phyloP scores from a whole-genome alignment of 92 coral and sea anemone genomes.

The Epizoanthus illoricatus region DNA sequence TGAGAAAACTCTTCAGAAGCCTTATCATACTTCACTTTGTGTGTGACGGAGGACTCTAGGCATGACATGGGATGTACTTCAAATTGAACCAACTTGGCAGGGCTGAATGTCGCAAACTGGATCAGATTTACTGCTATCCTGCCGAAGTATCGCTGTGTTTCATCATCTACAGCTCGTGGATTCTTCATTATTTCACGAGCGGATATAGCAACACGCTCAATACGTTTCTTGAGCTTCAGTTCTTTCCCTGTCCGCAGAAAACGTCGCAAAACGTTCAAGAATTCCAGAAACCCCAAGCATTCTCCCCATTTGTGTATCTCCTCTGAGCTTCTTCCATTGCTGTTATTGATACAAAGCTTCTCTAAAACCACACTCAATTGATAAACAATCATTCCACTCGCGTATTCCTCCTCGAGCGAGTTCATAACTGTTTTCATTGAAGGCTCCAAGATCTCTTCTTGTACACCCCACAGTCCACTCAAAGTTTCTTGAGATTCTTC shows the following conservation, averaged over 20 bases:
- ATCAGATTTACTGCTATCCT: not conserved
- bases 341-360: not conserved
- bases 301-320: constrained; percentile 4
- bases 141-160: not conserved
- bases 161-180: not conserved
- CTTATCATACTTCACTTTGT: not conserved
- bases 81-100: constrained; percentile 7
- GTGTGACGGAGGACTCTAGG: too few relatives aligned
- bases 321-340: not conserved
- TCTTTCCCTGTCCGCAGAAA: not conserved
- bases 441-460: not conserved
- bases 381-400: not conserved
- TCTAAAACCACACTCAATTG: not conserved
- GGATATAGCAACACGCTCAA: not conserved
- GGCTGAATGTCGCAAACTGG: not conserved
- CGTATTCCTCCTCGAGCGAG: not conserved
- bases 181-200: constrained; percentile 2
- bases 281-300: not conserved
- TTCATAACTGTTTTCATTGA: not conserved
- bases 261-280: not conserved
- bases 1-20: not conserved
- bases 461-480: not conserved
- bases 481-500: not conserved
- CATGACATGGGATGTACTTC: not conserved
- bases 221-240: not conserved